Base-by-base conservation (phyloP, 2,113 vertebrate species). In the Procavia capensis region DNA sequence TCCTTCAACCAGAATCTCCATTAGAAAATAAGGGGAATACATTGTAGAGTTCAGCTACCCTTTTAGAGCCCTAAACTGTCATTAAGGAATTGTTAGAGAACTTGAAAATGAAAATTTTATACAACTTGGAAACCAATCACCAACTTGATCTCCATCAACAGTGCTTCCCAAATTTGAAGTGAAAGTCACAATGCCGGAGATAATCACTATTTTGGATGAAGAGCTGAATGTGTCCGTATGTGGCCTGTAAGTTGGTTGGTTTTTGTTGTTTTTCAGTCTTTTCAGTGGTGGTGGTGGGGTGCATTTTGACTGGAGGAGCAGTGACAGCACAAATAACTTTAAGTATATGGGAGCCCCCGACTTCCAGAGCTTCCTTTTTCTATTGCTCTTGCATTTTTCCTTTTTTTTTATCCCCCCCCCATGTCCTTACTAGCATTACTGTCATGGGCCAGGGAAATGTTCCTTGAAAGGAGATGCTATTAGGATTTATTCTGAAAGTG, bases 141-240 rank as follows among this genome's bases (percentile, higher is more conserved):
- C 36, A 41, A 20, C 96, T 93, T 95, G 57, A 92, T 82, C 96
- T 78, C 90, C 43, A 63, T 3, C 4, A 64, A 90, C 92, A 99
- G 98, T 98, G 90, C 97, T 99, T 93, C 98, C 98, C 61, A 98
- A 96, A 59, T 99, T 97, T 0, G 98, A 98, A 64, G 98, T 98
- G 14, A 31, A 82, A 84, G 97, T 99, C 41, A 98, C 92, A 59
- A 11, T 97, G 24, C 98, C 98, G 59, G 90, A 81, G 86, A 75
- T 54, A 66, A 97, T 99, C 92, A 98, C 98, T 31, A 95, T 98
- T 72, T n/a, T 97, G 81, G 98, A 98, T 27, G 36, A 79, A 6
- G 97, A 95, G 9, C 0, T 98, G 11, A 86, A 75, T 3, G 92
- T 97, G 79, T 95, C 94, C 1, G 39, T 70, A 9, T 94, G 97